Evolutionary conservation across 2,113 vertebrate genomes (phyloP), one percentile per base, ranked within the genome.

Genomic region (Montifringilla adamsi): DNA sequence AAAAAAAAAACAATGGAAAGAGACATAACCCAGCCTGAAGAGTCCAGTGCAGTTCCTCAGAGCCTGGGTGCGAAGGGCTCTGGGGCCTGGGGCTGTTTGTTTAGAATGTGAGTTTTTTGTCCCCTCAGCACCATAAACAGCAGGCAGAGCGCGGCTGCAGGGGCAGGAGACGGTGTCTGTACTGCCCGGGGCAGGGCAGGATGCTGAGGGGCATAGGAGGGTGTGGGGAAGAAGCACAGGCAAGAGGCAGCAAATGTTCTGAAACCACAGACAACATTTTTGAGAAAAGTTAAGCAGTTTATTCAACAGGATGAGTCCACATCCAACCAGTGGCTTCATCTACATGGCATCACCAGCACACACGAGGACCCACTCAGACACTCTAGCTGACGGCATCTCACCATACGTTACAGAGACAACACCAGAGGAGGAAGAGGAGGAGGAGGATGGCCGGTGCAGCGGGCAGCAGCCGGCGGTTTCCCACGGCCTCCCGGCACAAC

Each of bases 301-400:
- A 98, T 98, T 98, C 96, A 97, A 98, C 78, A 67, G 97, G 97
- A 97, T 91, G 97, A 98, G 97, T 98, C 97, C 98, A 98, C 98
- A 97, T 98, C 98, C 98, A 98, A 98, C 98, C 98, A 98, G 98
- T 98, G 98, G 98, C 96, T 98, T 98, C 97, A 97, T 98, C 97
- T 98, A 98, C 98, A 97, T 68, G 96, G 97, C 97, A 97, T 97
- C 97, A 97, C 94, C 97, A 97, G 97, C 96, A 94, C 96, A 98
- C 98, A 98, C 95, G 94, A 97, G 97, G 98, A 98, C 98, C 97
- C 98, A 98, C 95, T 97, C 99, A 98, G 98, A 99, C 98, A 97
- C 97, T 98, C 98, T 96, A 97, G 96, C 97, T 98, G 98, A 98
- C 97, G 55, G 97, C 96, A 90, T 95, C 98, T 97, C 98, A 98